phyloP scores from a whole-genome alignment of 2,888 invertebrate species.

The Tetheella fluctuosa region DNA sequence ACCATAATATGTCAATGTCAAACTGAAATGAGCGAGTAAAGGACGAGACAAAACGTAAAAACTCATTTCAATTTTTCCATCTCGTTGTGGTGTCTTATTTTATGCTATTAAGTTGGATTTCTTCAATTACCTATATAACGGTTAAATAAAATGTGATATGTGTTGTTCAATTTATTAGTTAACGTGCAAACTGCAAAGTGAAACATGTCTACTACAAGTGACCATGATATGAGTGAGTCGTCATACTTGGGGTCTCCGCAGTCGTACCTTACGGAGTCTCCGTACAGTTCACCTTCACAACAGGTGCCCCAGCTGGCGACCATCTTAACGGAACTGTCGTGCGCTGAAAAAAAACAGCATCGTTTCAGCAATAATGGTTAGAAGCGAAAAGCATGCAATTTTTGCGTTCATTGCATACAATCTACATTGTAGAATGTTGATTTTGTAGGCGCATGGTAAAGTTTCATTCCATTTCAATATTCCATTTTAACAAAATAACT shows the following conservation, averaged over 20 bases:
- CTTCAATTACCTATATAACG: neutral
- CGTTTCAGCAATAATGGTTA: constrained; percentile 12
- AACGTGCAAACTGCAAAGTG: neutral
- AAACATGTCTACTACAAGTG: constrained; percentile 53
- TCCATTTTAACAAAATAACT: too few species aligned
- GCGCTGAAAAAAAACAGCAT: constrained; percentile 41
- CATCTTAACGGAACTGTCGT: constrained; percentile 59
- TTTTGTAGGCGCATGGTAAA: constrained; percentile 10
- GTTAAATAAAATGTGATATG: neutral
- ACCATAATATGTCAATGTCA: constrained; percentile 1
- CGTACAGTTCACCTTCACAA: constrained; percentile 69
- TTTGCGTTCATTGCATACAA: constrained; percentile 10
- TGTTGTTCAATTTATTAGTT: neutral
- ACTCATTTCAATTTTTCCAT: neutral
- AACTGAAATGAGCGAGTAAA: neutral
- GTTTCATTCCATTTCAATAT: neutral
- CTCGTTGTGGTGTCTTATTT: neutral
- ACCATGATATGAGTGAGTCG: constrained; percentile 65
- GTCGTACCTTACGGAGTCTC: constrained; percentile 54
- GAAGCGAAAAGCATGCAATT: constrained; percentile 36
- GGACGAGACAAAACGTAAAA: neutral
- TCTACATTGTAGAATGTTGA: constrained; percentile 2
- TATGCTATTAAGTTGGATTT: too few species aligned
- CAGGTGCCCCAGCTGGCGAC: constrained; percentile 67
- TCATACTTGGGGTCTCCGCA: constrained; percentile 58